Conservation (phyloP, 2,797 vertebrate genomes). For the Amniataba percoides region DNA sequence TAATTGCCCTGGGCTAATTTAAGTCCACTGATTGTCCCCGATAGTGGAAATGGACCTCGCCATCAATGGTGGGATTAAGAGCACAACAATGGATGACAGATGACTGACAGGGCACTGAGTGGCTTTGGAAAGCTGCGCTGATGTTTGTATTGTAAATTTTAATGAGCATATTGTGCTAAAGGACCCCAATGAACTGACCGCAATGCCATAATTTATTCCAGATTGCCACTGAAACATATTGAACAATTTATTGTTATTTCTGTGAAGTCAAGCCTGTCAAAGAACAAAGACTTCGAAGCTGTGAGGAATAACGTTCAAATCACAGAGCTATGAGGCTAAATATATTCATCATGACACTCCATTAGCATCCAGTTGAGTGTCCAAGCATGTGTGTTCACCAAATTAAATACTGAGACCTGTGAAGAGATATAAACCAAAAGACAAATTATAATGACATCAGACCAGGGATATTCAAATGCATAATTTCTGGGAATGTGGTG, state of each 20-base stretch:
- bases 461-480: too few species aligned
- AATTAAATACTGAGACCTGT: too few species aligned
- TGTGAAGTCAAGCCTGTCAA: constrained; percentile 57
- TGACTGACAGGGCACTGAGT: constrained; percentile 76
- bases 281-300: constrained; percentile 42
- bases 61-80: constrained; percentile 75
- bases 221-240: constrained; percentile 56
- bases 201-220: constrained; percentile 62
- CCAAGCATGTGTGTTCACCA: not conserved
- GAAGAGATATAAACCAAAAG: too few species aligned
- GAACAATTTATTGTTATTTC: constrained; percentile 61
- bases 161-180: constrained; percentile 71
- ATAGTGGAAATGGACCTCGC: constrained; percentile 67
- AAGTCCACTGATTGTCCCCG: constrained; percentile 67
- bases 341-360: constrained; percentile 1
- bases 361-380: not conserved
- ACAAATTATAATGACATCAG: too few species aligned
- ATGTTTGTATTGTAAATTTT: constrained; percentile 71
- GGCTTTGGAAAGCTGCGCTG: constrained; percentile 80
- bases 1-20: constrained; percentile 84
- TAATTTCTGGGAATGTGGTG: too few species aligned
- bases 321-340: constrained; percentile 26
- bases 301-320: constrained; percentile 11
- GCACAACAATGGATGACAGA: constrained; percentile 79
- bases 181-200: constrained; percentile 50